Evolutionary conservation across 2,113 vertebrate species (phyloP).

Genomic region (Gopherus flavomarginatus): DNA sequence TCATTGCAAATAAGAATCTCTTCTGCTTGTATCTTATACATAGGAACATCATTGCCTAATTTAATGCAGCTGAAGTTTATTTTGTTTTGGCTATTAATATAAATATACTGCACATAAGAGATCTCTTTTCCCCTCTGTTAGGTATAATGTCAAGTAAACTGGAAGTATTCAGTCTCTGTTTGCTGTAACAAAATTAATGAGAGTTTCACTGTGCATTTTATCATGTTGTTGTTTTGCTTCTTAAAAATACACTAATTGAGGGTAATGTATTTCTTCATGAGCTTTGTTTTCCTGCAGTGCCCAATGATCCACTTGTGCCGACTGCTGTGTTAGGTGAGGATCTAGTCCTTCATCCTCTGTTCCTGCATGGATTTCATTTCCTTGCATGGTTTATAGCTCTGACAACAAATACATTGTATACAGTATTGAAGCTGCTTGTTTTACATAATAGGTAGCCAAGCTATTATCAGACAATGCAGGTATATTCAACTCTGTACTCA

Average conservation of each 20-base stretch:
- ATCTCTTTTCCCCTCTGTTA: conserved; percentile 38
- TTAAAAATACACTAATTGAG: conserved; percentile 62
- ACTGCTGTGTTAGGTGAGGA: conserved; percentile 99
- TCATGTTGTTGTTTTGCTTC: conserved; percentile 42
- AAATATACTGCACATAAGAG: not conserved
- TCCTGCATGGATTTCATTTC: conserved; percentile 78
- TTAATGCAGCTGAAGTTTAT: not conserved
- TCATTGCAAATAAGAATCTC: conserved; percentile 27
- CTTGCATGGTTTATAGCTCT: conserved; percentile 78
- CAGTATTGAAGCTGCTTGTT: conserved; percentile 53
- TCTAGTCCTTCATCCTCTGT: conserved; percentile 74
- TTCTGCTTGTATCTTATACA: conserved; percentile 41
- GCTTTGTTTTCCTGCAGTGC: conserved; percentile 94
- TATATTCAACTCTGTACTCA: not conserved
- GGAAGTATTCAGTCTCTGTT: conserved; percentile 16
- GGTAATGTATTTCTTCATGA: conserved; percentile 80
- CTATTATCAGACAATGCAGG: conserved; percentile 34
- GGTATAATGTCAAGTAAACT: conserved; percentile 15
- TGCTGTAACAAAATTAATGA: conserved; percentile 18
- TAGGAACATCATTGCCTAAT: conserved; percentile 33
- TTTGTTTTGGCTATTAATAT: not conserved
- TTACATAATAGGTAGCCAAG: conserved; percentile 36
- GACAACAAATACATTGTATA: conserved; percentile 21
- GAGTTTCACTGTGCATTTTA: conserved; percentile 28
- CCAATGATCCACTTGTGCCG: conserved; percentile 98